Evolutionary conservation across 2,888 invertebrate genomes (phyloP), one percentile per base, ranked within the genome.

Genomic region (Coecobrya sp.): DNA sequence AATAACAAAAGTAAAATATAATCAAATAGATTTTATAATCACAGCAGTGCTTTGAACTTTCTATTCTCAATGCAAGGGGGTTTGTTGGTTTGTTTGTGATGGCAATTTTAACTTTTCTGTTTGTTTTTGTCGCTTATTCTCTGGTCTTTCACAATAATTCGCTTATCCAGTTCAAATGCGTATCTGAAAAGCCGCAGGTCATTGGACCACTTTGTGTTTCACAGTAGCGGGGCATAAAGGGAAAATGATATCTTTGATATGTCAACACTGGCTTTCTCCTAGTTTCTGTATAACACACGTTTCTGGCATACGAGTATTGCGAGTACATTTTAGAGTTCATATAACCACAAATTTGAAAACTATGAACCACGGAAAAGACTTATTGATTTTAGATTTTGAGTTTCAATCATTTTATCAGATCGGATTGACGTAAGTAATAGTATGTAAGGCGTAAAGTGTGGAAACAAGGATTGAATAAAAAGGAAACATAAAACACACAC

Each of bases 301-400:
- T n/a, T n/a, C n/a, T n/a, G n/a, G n/a, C n/a, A n/a, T 52, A 16
- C 1, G 52, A 7, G 36, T 36, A 36, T 27, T 3, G 73, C n/a
- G n/a, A n/a, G n/a, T n/a, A n/a, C n/a, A n/a, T n/a, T n/a, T n/a
- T 19, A 42, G 42, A 22, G 36, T 65, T 25, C 19, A 82, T 59
- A 59, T 25, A 49, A 49, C 49, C 11, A 49, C 1, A 49, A 13
- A n/a, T n/a, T n/a, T n/a, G n/a, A 49, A 49, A 49, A 10, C 10
- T 13, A 49, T 49, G 10, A 13, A 49, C 10, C 49, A 49, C 1
- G 10, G 3, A 13, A 49, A 49, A 10, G 11, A 13, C 49, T 36
- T 73, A 86, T 86, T 86, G 86, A 86, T 86, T 86, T 86, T 86
- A 86, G 86, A 86, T 86, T 86, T 86, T 73, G 73, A 73, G 59